Conservation (phyloP, 2,797 vertebrate species). For the Lates japonicus region DNA sequence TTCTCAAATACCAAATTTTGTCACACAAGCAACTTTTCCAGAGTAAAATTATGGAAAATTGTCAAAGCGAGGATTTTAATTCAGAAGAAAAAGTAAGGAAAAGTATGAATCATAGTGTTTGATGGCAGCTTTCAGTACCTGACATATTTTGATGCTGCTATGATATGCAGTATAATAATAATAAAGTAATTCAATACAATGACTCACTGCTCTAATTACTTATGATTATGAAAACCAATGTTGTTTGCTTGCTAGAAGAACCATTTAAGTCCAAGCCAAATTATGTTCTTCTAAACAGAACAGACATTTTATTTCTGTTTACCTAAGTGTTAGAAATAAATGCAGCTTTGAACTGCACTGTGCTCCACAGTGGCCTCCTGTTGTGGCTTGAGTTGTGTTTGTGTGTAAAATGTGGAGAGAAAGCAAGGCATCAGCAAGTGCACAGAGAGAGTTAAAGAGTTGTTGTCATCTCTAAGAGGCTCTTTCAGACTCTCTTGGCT, state of each 20-base stretch:
- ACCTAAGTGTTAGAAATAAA: no score
- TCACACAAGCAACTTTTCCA: background rate
- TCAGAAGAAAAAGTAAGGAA: no score
- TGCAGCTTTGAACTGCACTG: background rate
- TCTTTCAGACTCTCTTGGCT: constrained; percentile 64
- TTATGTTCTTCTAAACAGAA: background rate
- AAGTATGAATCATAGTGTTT: background rate
- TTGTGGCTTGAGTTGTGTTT: constrained; percentile 13
- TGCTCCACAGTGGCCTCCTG: background rate
- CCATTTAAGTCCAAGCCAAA: background rate
- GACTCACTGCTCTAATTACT: background rate
- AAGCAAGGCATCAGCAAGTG: constrained; percentile 4
- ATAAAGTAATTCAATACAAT: background rate
- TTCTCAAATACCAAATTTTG: background rate
- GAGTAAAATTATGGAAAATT: background rate
- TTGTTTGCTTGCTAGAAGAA: background rate
- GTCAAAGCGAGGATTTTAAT: background rate
- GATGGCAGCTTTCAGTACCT: no score
- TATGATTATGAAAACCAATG: background rate
- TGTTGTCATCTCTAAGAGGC: constrained; percentile 58
- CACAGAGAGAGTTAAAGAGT: constrained; percentile 48
- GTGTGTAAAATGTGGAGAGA: constrained; percentile 11
- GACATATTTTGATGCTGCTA: no score
- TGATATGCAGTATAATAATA: background rate
- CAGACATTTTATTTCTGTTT: background rate